Base-by-base conservation (phyloP, 2,888 invertebrate species). In the Cantharis lateralis region DNA sequence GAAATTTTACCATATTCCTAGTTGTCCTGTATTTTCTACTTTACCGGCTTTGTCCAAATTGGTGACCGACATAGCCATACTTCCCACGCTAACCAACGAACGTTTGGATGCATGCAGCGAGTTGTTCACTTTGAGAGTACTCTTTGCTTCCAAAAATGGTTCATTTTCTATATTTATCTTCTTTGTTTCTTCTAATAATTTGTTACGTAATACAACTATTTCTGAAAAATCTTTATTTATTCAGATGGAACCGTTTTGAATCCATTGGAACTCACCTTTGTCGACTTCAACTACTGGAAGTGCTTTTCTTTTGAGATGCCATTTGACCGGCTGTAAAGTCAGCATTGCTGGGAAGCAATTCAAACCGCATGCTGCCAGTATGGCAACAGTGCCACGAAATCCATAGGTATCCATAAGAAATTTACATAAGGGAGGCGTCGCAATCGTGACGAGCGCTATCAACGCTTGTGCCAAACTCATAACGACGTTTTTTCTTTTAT, bases 391-490 rank as follows among this genome's bases (percentile, higher is more conserved):
- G 85, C 94, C 95, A 78, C 93, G 88, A 84, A 93, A 94, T 2
- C 95, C 95, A 79, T 93, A 94, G 79, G 88, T 87, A 0, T 90
- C 88, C 81, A 93, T 87, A 10, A 93, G 88, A 74, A 89, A 89
- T 62, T 93, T 93, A 62, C 93, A 91, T 2, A 92, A 84, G 74
- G 92, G 90, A 0, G 95, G 95, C 84, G 92, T 93, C 0, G 92
- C 89, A 83, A 95, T 95, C 9, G 91, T 91, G 0, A 92, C 92
- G 63, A 93, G 85, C 10, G 93, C 93, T 82, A 94, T 92, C 80
- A 93, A 87, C 0, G 93, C 91, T 86, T 95, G 95, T n/a, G 93
- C 91, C 11, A 93, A 90, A 75, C 93, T 93, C 93, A 94, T 95
- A 89, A 94, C 93, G 72, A 93, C 90, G 0, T 93, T 92, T 7